phyloP scores from a whole-genome alignment of 2,888 invertebrate genomes.

The Seira musarum region DNA sequence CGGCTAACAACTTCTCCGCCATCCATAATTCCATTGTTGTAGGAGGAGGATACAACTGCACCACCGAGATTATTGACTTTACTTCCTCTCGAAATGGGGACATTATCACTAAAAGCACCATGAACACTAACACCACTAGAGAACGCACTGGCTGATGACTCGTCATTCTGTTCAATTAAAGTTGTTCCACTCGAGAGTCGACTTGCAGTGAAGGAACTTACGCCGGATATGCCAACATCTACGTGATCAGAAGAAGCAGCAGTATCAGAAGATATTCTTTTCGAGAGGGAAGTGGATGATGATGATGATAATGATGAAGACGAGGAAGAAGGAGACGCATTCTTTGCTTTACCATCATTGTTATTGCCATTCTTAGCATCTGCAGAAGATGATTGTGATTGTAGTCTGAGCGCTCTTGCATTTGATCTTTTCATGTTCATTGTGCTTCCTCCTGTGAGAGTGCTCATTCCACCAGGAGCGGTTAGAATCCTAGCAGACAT shows the following conservation, averaged over 20 bases:
- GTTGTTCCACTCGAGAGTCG: conserved; percentile 39
- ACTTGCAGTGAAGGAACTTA: conserved; percentile 47
- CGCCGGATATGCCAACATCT: conserved; percentile 40
- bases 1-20: conserved; percentile 23
- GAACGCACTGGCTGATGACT: neutral
- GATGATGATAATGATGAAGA: neutral
- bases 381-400: neutral
- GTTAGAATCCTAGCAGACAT: conserved; percentile 18
- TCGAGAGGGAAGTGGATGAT: conserved; percentile 22
- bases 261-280: neutral
- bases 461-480: conserved; percentile 27
- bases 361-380: conserved; percentile 18
- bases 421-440: conserved; percentile 39
- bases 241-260: neutral
- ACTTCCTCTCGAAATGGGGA: too few relatives aligned
- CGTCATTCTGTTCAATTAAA: conserved; percentile 21
- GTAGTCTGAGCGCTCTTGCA: conserved; percentile 34
- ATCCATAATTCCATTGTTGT: neutral
- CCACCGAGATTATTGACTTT: neutral
- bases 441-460: conserved; percentile 10
- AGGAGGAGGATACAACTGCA: conserved; percentile 28
- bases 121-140: conserved; percentile 36
- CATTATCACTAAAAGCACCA: too few relatives aligned
- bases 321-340: conserved; percentile 13
- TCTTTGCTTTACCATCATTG: conserved; percentile 32